Evolutionary conservation across 2,797 vertebrate genomes (phyloP), one percentile per base, ranked within the genome.

Genomic region (Dromococcyx pavoninus): DNA sequence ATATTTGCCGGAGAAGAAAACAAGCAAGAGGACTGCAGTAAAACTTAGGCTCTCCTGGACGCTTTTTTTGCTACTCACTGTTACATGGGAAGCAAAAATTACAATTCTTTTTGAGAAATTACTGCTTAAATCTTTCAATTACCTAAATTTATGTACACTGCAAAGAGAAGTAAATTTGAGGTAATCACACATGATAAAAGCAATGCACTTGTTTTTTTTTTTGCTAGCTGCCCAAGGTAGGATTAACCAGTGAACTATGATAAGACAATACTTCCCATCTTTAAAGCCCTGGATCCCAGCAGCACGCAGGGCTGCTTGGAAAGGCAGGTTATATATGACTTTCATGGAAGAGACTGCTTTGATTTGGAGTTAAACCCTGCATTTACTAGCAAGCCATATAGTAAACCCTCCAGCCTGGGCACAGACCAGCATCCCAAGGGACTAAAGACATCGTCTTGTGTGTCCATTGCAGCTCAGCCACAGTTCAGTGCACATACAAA

Each of bases 1-100:
- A 93, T 83, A 92, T 85, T 94, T 92, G 84, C 22, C 53, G 71
- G 33, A 61, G 64, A 48, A 61, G 60, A 60, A 86, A 86, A 64
- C 54, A 88, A 85, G 35, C n/a, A 35, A 51, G 61, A 91, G 50
- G 43, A 35, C 74, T 94, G 67, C 54, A 80, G 69, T 74, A 79
- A 80, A 79, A 74, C 41, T 70, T 53, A 19, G 0, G 2, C 30
- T 87, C 13, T 67, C 32, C 37, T 37, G 58, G 28, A 15, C 3
- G 0, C 5, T 73, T 83, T 35, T n/a, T 43, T 10, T 35, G 18
- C 21, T 65, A 2, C 27, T 46, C 5, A 7, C 43, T 78, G 22
- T 53, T 88, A 58, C 0, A 6, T 28, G 18, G 35, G 41, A 28
- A 81, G 57, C 37, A 81, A 82, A 82, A 54, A 25, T 7, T 37